Conservation (phyloP, 2,797 vertebrate species). For the Lithobates pipiens region DNA sequence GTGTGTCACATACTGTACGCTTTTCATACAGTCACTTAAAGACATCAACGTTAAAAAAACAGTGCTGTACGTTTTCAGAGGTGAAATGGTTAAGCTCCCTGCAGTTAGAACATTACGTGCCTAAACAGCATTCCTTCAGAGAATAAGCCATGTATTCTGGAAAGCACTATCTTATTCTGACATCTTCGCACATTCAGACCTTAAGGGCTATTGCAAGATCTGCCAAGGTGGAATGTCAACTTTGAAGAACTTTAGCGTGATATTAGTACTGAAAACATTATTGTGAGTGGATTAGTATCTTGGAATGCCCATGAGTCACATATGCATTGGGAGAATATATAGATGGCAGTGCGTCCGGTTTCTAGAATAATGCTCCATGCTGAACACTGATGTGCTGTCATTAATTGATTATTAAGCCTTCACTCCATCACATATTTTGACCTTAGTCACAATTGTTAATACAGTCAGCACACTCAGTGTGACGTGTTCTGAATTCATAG, state of each 20-base stretch:
- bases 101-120: slow-evolving; percentile 7
- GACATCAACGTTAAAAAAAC: neutral
- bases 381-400: too few species aligned
- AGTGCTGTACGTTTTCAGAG: neutral
- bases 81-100: slow-evolving; percentile 17
- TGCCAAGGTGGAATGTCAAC: slow-evolving; percentile 35
- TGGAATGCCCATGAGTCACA: neutral
- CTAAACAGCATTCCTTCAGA: slow-evolving; percentile 45
- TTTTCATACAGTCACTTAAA: too few species aligned
- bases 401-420: too few species aligned
- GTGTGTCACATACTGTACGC: too few species aligned
- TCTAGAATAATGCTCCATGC: neutral
- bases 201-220: slow-evolving; percentile 26
- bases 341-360: neutral
- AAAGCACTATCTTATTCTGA: slow-evolving; percentile 34
- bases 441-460: too few species aligned
- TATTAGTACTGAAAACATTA: slow-evolving; percentile 8
- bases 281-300: neutral
- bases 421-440: too few species aligned
- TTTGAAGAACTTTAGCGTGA: slow-evolving; percentile 19
- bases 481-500: too few species aligned
- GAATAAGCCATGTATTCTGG: slow-evolving; percentile 38
- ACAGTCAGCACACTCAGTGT: too few species aligned
- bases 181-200: slow-evolving; percentile 42
- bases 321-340: neutral